These are phyloP conservation scores for Mesorhabditis spiculigera DNA, from an alignment of 2,888 invertebrate species.

Conservation along the genomic window DNA sequence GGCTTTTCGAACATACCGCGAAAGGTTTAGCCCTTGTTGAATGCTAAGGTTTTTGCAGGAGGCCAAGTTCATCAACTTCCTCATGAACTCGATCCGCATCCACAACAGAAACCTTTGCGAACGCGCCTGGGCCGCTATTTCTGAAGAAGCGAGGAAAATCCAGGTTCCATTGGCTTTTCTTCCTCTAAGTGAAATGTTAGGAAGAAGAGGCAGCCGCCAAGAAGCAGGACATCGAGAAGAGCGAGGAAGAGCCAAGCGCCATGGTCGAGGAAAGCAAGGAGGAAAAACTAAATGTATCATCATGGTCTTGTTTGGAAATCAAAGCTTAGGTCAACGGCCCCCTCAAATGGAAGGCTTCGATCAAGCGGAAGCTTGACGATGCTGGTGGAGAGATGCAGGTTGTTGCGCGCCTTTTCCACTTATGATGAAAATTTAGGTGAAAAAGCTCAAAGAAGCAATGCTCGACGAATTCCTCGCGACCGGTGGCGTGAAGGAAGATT, in stretches of 20 bases:
- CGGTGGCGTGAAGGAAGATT: slow-evolving; percentile 16
- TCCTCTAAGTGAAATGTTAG: slow-evolving; percentile 10
- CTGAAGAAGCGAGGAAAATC: slow-evolving; percentile 39
- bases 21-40: slow-evolving; percentile 24
- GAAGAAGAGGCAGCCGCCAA: slow-evolving; percentile 21
- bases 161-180: slow-evolving; percentile 24
- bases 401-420: background rate
- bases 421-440: slow-evolving; percentile 20
- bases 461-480: slow-evolving; percentile 18
- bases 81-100: slow-evolving; percentile 37
- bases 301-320: background rate
- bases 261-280: slow-evolving; percentile 9
- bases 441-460: slow-evolving; percentile 26
- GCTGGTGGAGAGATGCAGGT: slow-evolving; percentile 40
- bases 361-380: slow-evolving; percentile 40
- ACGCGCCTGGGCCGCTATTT: slow-evolving; percentile 42
- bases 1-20: slow-evolving; percentile 48
- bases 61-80: slow-evolving; percentile 56
- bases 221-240: slow-evolving; percentile 19
- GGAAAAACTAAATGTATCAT: slow-evolving; percentile 11
- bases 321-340: background rate
- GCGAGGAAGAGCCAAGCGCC: slow-evolving; percentile 8
- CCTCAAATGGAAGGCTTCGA: slow-evolving; percentile 46
- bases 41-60: slow-evolving; percentile 21
- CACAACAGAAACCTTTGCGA: slow-evolving; percentile 29